Conservation (phyloP, 64 coral and sea anemone genomes). For the Actinia tenebrosa region DNA sequence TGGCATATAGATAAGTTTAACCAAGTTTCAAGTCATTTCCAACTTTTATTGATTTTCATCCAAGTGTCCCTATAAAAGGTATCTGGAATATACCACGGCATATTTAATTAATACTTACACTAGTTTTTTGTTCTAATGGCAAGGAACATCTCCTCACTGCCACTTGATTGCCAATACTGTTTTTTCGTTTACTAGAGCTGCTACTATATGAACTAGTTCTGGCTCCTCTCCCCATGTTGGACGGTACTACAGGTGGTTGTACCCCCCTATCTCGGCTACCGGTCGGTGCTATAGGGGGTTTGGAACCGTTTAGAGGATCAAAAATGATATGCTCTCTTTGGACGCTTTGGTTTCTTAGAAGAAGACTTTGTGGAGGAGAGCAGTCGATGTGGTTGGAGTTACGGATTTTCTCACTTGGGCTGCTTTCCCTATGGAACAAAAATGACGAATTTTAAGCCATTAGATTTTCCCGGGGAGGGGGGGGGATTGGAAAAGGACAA, state of each 20-base stretch:
- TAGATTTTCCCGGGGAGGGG: no score
- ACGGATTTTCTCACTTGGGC: slow-evolving; percentile 1
- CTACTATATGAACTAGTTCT: not conserved
- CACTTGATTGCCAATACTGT: not conserved
- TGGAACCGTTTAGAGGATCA: not conserved
- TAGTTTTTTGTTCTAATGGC: slow-evolving; percentile 10
- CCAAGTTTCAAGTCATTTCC: no score
- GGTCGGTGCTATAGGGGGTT: slow-evolving; percentile 2
- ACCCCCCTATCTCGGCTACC: not conserved
- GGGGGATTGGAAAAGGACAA: no score
- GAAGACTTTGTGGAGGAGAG: not conserved
- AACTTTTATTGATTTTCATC: no score
- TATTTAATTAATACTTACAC: not conserved
- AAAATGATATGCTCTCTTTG: not conserved
- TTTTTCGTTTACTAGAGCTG: not conserved
- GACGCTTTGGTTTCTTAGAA: not conserved
- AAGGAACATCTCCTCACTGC: not conserved
- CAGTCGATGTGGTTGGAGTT: not conserved
- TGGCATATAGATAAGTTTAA: no score
- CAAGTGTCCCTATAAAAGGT: no score
- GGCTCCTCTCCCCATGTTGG: not conserved
- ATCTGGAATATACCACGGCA: no score
- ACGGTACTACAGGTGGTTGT: not conserved
- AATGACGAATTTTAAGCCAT: not conserved
- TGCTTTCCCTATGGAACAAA: slow-evolving; percentile 12